Conservation (phyloP, 2,113 vertebrate genomes). For the Oncorhynchus masou region DNA sequence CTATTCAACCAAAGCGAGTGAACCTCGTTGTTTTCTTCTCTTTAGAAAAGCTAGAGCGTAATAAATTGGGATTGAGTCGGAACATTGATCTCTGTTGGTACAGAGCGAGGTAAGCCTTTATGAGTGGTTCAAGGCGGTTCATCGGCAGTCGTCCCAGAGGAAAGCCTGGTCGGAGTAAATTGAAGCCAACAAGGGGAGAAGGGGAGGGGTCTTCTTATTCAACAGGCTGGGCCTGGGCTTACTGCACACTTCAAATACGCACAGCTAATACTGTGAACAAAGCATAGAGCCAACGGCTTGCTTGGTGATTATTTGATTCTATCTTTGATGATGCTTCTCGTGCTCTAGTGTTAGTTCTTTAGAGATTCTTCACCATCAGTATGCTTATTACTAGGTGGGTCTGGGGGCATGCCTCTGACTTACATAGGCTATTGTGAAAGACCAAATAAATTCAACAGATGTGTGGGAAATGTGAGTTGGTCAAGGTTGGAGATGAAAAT, state of each 20-base stretch:
- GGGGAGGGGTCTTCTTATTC: constrained; percentile 27
- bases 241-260: neutral
- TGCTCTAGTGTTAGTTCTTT: too few species aligned
- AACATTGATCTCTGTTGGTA: constrained; percentile 42
- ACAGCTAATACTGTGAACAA: too few species aligned
- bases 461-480: too few species aligned
- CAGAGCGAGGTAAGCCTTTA: constrained; percentile 26
- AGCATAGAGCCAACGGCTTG: too few species aligned
- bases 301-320: too few species aligned
- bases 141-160: constrained; percentile 1
- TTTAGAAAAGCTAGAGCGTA: constrained; percentile 30
- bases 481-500: too few species aligned
- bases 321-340: too few species aligned
- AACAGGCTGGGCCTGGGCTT: constrained; percentile 13
- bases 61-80: constrained; percentile 42
- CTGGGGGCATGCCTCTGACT: too few species aligned
- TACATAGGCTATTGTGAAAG: too few species aligned
- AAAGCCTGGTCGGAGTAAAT: constrained; percentile 22
- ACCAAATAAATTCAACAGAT: too few species aligned
- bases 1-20: neutral
- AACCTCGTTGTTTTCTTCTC: constrained; percentile 28
- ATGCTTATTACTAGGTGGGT: too few species aligned
- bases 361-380: too few species aligned
- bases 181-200: constrained; percentile 15
- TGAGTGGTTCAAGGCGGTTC: constrained; percentile 23